Conservation (phyloP, 2,113 vertebrate species). For the Siniperca knerii region DNA sequence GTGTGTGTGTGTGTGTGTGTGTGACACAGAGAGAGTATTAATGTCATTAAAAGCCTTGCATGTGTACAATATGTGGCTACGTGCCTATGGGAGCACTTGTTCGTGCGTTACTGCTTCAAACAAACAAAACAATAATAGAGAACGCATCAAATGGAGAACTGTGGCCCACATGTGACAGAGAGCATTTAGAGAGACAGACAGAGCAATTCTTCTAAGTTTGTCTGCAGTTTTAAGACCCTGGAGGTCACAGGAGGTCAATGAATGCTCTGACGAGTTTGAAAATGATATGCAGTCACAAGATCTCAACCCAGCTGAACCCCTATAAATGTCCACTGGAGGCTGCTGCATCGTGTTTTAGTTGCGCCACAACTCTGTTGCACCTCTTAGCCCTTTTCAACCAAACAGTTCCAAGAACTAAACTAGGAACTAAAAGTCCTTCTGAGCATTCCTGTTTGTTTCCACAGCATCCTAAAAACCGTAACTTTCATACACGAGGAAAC, state of each 20-base stretch:
- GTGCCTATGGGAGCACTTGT: background rate
- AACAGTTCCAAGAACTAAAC: background rate
- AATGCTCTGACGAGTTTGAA: too few species aligned
- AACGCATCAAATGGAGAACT: background rate
- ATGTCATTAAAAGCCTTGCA: constrained; percentile 26
- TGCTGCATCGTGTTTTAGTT: too few species aligned
- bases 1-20: background rate
- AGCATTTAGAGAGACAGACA: background rate
- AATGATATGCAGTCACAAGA: background rate
- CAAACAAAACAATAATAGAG: background rate
- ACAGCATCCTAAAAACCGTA: background rate
- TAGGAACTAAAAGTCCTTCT: background rate
- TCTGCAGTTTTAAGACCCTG: background rate
- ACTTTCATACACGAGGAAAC: too few species aligned
- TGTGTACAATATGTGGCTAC: constrained; percentile 1
- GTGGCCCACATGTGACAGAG: background rate
- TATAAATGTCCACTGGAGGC: too few species aligned
- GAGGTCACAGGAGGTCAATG: too few species aligned
- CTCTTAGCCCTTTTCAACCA: too few species aligned
- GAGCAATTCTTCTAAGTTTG: background rate
- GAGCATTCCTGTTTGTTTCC: background rate
- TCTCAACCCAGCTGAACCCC: background rate
- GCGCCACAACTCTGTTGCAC: too few species aligned
- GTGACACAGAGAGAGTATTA: background rate
- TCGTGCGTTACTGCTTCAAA: background rate